Base-by-base conservation (phyloP, 2,797 vertebrate species). In the Mareca penelope region DNA sequence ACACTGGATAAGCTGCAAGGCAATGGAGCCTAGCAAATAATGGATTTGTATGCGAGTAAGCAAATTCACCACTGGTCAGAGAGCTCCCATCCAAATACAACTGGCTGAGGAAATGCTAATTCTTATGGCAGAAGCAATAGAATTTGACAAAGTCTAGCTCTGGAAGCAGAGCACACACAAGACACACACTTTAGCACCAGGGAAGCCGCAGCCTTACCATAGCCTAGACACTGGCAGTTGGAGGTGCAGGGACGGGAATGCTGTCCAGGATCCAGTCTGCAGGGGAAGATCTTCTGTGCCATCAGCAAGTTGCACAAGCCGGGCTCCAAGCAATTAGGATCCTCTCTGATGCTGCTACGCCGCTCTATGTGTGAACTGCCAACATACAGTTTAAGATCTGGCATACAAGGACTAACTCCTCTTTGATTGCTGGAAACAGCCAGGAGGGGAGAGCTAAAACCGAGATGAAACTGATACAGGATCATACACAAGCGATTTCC, bases 201-300 rank as follows among this genome's bases (percentile, higher is more conserved):
- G 57, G 55, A 71, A 86, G 82, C 37, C 21, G 48, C 67, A 90
- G 70, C 35, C 80, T 93, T 93, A 85, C 90, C 56, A 1, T 83
- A 19, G 63, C 50, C 59, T 40, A 0, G 0, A 22, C 12, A 15
- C 40, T n/a, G 85, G 72, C 56, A 60, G 68, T 16, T 12, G 1
- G 76, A 10, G 57, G 15, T 6, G 33, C 0, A 1, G 76, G 50
- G 17, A 29, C 4, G 14, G 80, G 67, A 80, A 40, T 0, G 0
- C 23, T 72, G 46, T 64, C 60, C 6, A 40, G 72, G 26, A 71
- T 59, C 42, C 52, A 9, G 52, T 23, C 79, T 88, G 42, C 72
- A 78, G 48, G 15, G 31, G 31, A 76, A 72, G 48, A 39, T 37
- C 21, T 61, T 77, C 76, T 70, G 59, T 69, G 59, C 57, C 85